Evolutionary conservation across 1,140 invertebrate species (phyloP), one percentile per base, ranked within the genome.

Genomic region (Agrilus planipennis): DNA sequence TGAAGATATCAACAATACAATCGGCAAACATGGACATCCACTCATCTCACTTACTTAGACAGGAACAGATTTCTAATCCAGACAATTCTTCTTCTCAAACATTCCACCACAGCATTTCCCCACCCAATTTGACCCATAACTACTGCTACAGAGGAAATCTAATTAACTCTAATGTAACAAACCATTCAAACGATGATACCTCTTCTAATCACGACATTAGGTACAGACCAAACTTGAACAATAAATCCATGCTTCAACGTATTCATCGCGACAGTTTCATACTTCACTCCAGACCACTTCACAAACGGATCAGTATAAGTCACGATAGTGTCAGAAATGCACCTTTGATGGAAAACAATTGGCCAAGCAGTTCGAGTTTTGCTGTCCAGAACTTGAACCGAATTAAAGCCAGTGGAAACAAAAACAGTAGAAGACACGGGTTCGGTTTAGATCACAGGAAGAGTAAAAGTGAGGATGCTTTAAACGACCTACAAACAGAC

Each of bases 381-480:
- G 16, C 14, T 15, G 22, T 4, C 37, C 21, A n/a, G 2, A 21
- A 6, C 2, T 52, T 18, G n/a, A n/a, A n/a, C n/a, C n/a, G n/a
- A n/a, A n/a, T n/a, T n/a, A n/a, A n/a, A n/a, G 28, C 45, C 10
- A 50, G 52, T 17, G 20, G 51, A 28, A 55, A 54, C 29, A 52
- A 51, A 29, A 56, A 49, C 41, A 32, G n/a, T n/a, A n/a, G n/a
- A n/a, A n/a, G n/a, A n/a, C n/a, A n/a, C n/a, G n/a, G 11, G 14
- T 14, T 14, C 5, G 12, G 30, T 4, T 23, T 36, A 12, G 17
- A 20, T 15, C 14, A 15, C 9, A 44, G 54, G 29, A 35, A 54
- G 21, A 54, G 52, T 16, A 54, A 56, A 38, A 60, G 58, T 42
- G 54, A 58, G 31, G 55, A 60, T 14, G 50, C 52, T 27, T 42